Conservation (phyloP, 2,888 invertebrate genomes). For the Meteorus cinctellus region DNA sequence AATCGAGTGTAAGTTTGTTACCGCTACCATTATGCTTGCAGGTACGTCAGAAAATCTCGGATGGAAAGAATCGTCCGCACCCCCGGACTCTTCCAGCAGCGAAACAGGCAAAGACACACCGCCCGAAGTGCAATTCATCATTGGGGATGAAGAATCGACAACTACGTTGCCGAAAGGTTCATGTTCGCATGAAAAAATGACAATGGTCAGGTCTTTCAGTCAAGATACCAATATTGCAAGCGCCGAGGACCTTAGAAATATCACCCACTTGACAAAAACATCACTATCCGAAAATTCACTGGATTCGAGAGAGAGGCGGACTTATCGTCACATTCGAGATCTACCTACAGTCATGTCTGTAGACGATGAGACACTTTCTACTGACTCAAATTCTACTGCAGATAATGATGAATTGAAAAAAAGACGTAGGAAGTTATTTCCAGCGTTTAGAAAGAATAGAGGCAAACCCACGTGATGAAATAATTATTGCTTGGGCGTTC, state of each 20-base stretch:
- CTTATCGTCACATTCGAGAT: conserved; percentile 60
- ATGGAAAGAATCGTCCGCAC: conserved; percentile 74
- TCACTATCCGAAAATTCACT: conserved; percentile 75
- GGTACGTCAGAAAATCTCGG: conserved; percentile 64
- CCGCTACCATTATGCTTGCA: conserved; percentile 51
- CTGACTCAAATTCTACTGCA: conserved; percentile 80
- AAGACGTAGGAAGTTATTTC: conserved; percentile 79
- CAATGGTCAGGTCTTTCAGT: conserved; percentile 75
- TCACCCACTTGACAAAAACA: conserved; percentile 70
- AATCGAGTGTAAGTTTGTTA: neutral
- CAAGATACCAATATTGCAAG: conserved; percentile 74
- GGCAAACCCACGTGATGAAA: conserved; percentile 35
- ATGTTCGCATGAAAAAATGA: conserved; percentile 40
- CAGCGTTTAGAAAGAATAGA: conserved; percentile 78
- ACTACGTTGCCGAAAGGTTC: conserved; percentile 42
- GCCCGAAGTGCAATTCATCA: conserved; percentile 68
- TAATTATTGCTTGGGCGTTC: neutral
- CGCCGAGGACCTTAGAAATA: conserved; percentile 51
- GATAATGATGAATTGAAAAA: conserved; percentile 78
- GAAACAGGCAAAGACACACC: conserved; percentile 75
- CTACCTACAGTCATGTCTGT: conserved; percentile 66
- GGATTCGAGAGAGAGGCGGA: conserved; percentile 57
- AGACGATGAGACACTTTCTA: conserved; percentile 81
- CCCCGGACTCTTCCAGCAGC: conserved; percentile 77
- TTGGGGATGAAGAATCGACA: conserved; percentile 54